phyloP scores from a whole-genome alignment of 2,113 vertebrate species.

The Nycticorax nycticorax region DNA sequence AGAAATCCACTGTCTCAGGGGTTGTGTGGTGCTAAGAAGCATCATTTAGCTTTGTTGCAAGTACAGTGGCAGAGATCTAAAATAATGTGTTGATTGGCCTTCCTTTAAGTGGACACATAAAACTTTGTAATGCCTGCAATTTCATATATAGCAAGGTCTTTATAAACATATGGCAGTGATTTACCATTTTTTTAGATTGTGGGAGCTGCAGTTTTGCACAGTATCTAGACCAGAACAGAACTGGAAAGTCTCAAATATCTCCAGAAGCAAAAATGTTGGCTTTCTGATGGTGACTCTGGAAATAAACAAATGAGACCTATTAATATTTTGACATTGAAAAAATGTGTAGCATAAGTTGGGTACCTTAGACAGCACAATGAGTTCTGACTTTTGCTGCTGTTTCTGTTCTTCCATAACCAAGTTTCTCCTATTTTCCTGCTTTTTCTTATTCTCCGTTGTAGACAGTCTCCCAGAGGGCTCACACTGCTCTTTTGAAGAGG shows the following conservation, averaged over 20 bases:
- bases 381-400: background rate
- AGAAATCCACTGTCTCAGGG: background rate
- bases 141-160: background rate
- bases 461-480: slow-evolving; percentile 79
- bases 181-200: background rate
- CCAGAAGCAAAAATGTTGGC: background rate
- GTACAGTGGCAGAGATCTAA: background rate
- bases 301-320: background rate
- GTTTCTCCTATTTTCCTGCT: background rate
- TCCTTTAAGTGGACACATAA: background rate
- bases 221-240: background rate
- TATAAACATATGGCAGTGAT: background rate
- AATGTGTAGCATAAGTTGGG: background rate
- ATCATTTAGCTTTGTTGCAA: background rate
- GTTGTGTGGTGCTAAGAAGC: background rate
- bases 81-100: background rate
- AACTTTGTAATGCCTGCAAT: background rate
- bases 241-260: background rate
- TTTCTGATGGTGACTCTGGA: background rate
- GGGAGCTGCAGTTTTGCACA: background rate
- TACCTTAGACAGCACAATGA: background rate
- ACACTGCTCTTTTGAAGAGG: slow-evolving; percentile 85
- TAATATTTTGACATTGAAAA: background rate
- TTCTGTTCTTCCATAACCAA: background rate
- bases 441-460: slow-evolving; percentile 7